A percentile compares a stretch with the other conserved stretches of the same genome.
Evolutionary conservation across 2,888 invertebrate species (phyloP).

Genomic region (Pachliopta kotzebuea): DNA sequence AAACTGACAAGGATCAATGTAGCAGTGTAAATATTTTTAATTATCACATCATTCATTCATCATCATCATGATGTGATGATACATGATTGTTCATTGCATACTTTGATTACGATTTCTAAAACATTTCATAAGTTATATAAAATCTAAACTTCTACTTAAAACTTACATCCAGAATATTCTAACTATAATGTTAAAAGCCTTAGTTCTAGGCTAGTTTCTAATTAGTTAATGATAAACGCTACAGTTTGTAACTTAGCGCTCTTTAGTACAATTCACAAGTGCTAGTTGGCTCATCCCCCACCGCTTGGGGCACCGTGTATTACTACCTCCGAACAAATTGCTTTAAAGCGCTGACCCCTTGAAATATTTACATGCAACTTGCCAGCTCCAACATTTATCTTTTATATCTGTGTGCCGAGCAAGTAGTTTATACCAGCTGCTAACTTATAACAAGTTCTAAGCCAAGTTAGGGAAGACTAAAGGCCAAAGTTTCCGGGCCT

Average conservation of each 20-base stretch:
- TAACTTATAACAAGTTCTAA: slow-evolving; percentile 27
- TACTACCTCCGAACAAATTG: slow-evolving; percentile 29
- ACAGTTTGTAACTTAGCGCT: slow-evolving; percentile 3
- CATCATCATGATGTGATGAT: too few relatives aligned
- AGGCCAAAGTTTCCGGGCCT: slow-evolving; percentile 19
- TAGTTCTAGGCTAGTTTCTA: background rate
- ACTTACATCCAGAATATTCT: too few relatives aligned
- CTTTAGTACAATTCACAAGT: slow-evolving; percentile 22
- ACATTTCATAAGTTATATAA: too few relatives aligned
- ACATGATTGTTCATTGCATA: too few relatives aligned
- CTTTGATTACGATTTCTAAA: too few relatives aligned
- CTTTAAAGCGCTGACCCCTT: slow-evolving; percentile 30
- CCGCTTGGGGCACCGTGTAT: slow-evolving; percentile 25
- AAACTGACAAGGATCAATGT: too few relatives aligned
- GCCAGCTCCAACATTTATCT: slow-evolving; percentile 25
- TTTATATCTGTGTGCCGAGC: slow-evolving; percentile 23
- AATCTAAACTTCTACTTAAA: too few relatives aligned
- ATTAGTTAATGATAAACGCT: slow-evolving; percentile 11
- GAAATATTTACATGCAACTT: slow-evolving; percentile 30
- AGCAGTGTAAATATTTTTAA: too few relatives aligned
- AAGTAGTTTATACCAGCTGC: slow-evolving; percentile 26
- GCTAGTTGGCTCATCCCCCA: slow-evolving; percentile 24
- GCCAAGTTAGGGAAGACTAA: slow-evolving; percentile 24
- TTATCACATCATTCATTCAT: too few relatives aligned
- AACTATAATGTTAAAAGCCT: too few relatives aligned